Evolutionary conservation across 2,888 invertebrate genomes (phyloP), one percentile per base, ranked within the genome.

Genomic region (Pediacus dermestoides): DNA sequence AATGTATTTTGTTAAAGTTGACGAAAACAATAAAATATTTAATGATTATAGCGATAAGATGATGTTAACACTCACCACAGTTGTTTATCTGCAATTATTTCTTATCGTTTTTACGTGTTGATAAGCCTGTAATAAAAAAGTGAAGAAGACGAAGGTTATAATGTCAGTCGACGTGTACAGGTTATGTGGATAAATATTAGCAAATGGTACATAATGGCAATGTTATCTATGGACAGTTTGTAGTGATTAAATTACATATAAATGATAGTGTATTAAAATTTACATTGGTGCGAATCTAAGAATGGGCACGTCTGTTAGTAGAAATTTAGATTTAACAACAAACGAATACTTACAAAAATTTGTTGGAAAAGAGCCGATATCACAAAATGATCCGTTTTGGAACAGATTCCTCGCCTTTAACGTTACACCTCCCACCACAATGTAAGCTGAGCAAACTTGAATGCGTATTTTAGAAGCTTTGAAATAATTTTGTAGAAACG

Each of bases 351-450:
- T 96, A 30, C 74, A 77, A 43, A 77, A 79, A 46, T 89, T 96
- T 64, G 85, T 87, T 46, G 85, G 90, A 0, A 75, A 78, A 21
- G 85, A 91, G 48, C 73, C 82, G 21, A 85, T 99, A 53, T 78
- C 85, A 3, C 78, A 83, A 4, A 90, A 91, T 65, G 89, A 93
- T 64, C 85, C 87, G 0, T 95, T 91, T 67, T 99, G 97, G 97
- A 91, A 91, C 64, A 82, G 85, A 50, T 78, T 99, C 48, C 73
- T 99, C 21, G 87, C 94, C 0, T 99, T 93, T 63, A 89, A 92
- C 50, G 84, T 94, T 53, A 78, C 80, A 21, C 82, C 90, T 41
- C 92, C 93, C 1, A 74, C 78, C 26, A 84, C 81, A 55, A 77
- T 80, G 81, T 88, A 72, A 72, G 78, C 46, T 27, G 1, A 30